Base-by-base conservation (phyloP, 2,797 vertebrate species). In the Orientallactaga sibirica region DNA sequence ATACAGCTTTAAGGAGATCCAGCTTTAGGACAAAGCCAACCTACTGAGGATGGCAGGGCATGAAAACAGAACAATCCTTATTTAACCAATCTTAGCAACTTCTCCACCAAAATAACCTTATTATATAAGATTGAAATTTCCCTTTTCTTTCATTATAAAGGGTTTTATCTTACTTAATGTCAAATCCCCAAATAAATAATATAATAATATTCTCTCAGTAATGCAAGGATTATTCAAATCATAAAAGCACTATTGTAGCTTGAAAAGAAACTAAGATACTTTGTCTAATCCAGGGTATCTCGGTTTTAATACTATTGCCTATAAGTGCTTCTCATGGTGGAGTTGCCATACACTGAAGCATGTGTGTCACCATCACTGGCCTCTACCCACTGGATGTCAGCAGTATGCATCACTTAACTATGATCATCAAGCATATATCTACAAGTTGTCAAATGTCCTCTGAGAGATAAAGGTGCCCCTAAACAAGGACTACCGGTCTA, bases 401-500 rank as follows among this genome's bases (percentile, higher is more conserved):
- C 2, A 33, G 37, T 20, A 62, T 3, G 18, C 16, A 37, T 10
- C 52, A 67, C 37, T 80, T 61, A 37, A 19, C 14, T 84, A 27
- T 77, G 27, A 55, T 24, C 80, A 85, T 76, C 62, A 86, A 79
- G 86, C 82, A 66, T 37, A 2, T 29, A 4, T 89, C 78, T 33
- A 80, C 7, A 75, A 86, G 75, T 90, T 68, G 9, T 14, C 12
- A 68, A 67, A 43, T 66, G 5, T 68, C 6, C 12, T 55, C 22
- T 70, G 18, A 20, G 16, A 27, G 12, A 6, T 2, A 19, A 20
- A 64, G n/a, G 7, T 37, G 3, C 2, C 10, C 11, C 29, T 11
- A 66, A 3, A 11, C 66, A 11, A 94, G 33, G 83, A 64, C 14
- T 24, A 86, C 29, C 71, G 0, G 29, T 75, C 12, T 16, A 68